These are phyloP conservation scores for Macrosteles quadrilineatus DNA, from an alignment of 1,140 invertebrate species.

Conservation along the genomic window DNA sequence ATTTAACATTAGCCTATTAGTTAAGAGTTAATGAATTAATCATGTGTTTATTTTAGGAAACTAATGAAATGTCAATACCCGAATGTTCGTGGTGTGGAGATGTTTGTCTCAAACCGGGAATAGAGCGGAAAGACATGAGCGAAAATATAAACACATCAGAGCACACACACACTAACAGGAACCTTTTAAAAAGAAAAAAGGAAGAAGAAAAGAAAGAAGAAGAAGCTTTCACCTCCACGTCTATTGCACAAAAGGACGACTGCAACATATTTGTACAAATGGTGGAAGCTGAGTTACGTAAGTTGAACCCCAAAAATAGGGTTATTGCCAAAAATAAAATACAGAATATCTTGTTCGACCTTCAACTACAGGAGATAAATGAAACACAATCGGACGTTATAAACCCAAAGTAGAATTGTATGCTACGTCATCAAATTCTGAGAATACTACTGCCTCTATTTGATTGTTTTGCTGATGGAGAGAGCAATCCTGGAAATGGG, in stretches of 20 bases:
- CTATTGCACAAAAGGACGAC: background rate
- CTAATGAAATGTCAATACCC: background rate
- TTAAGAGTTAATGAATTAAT: background rate
- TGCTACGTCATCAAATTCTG: too few relatives aligned
- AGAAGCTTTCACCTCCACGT: background rate
- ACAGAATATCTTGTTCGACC: background rate
- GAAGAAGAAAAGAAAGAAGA: background rate
- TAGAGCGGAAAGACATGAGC: too few relatives aligned
- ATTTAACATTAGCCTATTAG: background rate
- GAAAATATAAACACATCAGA: background rate
- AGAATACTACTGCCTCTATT: too few relatives aligned
- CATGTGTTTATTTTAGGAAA: background rate
- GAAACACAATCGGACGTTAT: too few relatives aligned
- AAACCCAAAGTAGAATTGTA: too few relatives aligned
- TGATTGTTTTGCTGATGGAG: too few relatives aligned
- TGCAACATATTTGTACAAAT: slow-evolving; percentile 12
- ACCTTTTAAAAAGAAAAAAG: background rate
- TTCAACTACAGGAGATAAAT: background rate
- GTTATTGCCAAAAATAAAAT: background rate
- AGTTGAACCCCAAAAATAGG: background rate
- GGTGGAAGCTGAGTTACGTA: background rate
- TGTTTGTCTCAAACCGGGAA: background rate
- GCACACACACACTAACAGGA: background rate
- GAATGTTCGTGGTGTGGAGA: background rate
- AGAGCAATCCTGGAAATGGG: too few relatives aligned